phyloP scores from a whole-genome alignment of 2,113 vertebrate species.

The Erythrocebus patas region DNA sequence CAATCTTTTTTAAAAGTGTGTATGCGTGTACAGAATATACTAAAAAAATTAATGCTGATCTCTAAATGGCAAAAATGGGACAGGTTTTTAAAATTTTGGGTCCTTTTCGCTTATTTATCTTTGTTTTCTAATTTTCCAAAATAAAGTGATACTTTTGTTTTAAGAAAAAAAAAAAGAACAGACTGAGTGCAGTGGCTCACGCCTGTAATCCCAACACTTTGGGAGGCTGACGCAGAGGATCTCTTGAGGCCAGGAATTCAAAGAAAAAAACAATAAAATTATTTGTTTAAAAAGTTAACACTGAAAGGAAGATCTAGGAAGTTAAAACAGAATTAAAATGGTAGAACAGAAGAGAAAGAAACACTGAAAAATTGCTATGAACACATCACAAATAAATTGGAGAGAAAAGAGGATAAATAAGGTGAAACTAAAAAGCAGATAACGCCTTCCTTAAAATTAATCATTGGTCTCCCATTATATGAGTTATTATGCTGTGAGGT shows the following conservation, averaged over 20 bases:
- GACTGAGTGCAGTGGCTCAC: too few relatives aligned
- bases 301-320: neutral
- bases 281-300: neutral
- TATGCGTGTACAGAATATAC: neutral
- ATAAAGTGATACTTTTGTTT: neutral
- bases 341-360: neutral
- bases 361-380: neutral
- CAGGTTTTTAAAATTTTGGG: neutral
- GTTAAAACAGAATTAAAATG: neutral
- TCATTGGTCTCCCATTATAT: neutral
- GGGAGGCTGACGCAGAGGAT: too few relatives aligned
- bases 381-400: neutral
- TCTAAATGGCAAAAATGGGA: neutral
- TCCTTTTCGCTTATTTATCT: slow-evolving; percentile 4
- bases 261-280: neutral
- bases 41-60: neutral
- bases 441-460: slow-evolving; percentile 30
- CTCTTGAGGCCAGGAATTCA: too few relatives aligned
- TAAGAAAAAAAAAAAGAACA: neutral
- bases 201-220: too few relatives aligned
- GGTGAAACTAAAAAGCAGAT: neutral
- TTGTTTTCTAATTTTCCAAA: slow-evolving; percentile 32
- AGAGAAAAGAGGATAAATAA: neutral
- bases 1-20: neutral
- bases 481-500: neutral